Evolutionary conservation across 1,140 invertebrate genomes (phyloP), one percentile per base, ranked within the genome.

Genomic region (Druon quercuslanigerum): DNA sequence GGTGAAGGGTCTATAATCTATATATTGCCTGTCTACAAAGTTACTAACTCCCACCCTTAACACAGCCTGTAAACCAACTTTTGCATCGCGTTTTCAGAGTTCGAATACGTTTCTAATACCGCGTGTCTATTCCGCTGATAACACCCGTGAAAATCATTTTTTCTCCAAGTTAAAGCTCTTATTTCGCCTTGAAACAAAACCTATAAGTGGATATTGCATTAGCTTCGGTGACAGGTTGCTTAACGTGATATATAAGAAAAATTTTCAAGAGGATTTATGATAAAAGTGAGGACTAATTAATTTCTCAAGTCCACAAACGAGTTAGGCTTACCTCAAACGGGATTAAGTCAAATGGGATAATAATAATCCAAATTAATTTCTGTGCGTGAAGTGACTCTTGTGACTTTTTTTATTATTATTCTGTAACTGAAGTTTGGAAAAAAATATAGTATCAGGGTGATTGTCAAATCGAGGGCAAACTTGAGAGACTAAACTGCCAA

Each of bases 1-100:
- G 57, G 75, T 73, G 73, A 78, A 51, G 50, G 20, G 25, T 73
- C 72, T 52, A 73, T 73, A 54, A 57, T 46, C 19, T 82, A 84
- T 81, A 79, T 77, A 85, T 86, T 80, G 81, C 77, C 82, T 87
- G 82, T 83, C 83, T 51, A 74, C 74, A 14, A 66, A 78, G 78
- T 83, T 80, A 76, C 74, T 46, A 78, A 78, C 79, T 80, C 80
- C 72, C 73, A 70, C 75, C 81, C 71, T 78, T 78, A 73, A 75
- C 73, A 82, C 75, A 77, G 60, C 73, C 40, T 19, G 73, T 70
- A 73, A 74, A 57, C 75, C 75, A 80, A 72, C 76, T 52, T 80
- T 75, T 33, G n/a, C 77, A 79, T 79, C 51, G 54, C 73, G 57
- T 79, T 75, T 75, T 75, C 60, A 66, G 40, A 71, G 74, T 56